A percentile compares a stretch with the other conserved stretches of the same genome.
phyloP scores from a whole-genome alignment of 2,888 invertebrate species.

The Bursaphelenchus okinawaensis region DNA sequence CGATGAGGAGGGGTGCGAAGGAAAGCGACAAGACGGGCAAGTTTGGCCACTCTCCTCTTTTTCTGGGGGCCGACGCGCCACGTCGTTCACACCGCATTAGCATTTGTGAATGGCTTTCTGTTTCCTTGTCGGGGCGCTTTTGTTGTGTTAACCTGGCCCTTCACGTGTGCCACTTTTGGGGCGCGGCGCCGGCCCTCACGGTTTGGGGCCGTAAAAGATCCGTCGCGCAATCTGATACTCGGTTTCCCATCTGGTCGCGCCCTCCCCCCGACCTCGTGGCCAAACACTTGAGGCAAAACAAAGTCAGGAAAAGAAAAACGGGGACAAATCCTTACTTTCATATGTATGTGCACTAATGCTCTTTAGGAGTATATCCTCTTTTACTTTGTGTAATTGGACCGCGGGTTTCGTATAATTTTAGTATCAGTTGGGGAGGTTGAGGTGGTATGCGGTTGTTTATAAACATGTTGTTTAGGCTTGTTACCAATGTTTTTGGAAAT shows the following conservation, averaged over 20 bases:
- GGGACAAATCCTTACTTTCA: no score
- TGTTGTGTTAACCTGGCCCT: background rate
- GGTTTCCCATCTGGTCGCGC: background rate
- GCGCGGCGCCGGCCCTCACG: no score
- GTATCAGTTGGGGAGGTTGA: no score
- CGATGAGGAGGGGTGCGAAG: background rate
- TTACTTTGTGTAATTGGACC: no score
- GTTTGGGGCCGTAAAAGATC: background rate
- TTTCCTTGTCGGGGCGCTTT: background rate
- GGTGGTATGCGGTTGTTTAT: no score
- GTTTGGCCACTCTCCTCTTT: background rate
- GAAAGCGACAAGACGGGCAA: background rate
- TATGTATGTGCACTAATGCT: no score
- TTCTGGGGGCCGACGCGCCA: background rate
- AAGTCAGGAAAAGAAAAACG: background rate
- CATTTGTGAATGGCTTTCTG: background rate
- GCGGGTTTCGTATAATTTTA: no score
- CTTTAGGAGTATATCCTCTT: no score
- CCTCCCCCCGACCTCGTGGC: background rate
- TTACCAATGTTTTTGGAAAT: no score
- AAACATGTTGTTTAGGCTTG: no score
- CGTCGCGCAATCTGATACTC: background rate
- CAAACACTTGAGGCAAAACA: background rate
- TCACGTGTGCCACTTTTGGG: background rate
- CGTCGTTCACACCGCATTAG: background rate